These are phyloP conservation scores for Sinelater perroti DNA, from an alignment of 2,888 invertebrate genomes.

Conservation along the genomic window DNA sequence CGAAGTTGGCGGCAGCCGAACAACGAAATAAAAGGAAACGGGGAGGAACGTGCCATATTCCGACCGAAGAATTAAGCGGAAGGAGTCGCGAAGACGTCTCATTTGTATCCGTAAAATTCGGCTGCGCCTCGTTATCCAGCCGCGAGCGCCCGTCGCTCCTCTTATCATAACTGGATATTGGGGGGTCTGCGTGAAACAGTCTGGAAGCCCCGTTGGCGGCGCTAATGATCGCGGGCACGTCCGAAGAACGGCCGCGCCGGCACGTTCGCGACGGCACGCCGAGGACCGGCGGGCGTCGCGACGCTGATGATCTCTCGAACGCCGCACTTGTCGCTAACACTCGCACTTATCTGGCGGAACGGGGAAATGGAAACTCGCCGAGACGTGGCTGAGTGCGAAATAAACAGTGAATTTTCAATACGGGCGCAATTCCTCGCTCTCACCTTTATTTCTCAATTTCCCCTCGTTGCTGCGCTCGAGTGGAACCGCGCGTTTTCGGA, in stretches of 20 bases:
- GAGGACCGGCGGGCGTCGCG: constrained; percentile 14
- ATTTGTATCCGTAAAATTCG: too few relatives aligned
- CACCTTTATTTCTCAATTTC: constrained; percentile 10
- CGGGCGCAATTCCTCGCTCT: constrained; percentile 12
- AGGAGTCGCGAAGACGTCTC: neutral
- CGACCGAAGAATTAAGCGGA: too few relatives aligned
- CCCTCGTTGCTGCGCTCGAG: neutral
- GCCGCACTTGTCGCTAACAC: constrained; percentile 27
- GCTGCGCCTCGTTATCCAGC: too few relatives aligned
- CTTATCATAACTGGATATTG: constrained; percentile 7
- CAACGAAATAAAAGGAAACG: neutral
- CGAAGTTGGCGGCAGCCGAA: neutral
- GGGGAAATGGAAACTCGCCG: constrained; percentile 21
- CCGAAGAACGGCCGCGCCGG: constrained; percentile 16
- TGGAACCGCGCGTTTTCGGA: constrained; percentile 15
- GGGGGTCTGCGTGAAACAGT: constrained; percentile 10
- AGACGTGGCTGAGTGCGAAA: constrained; percentile 14
- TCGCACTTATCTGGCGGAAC: constrained; percentile 23
- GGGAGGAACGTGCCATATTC: neutral
- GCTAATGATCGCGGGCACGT: constrained; percentile 27
- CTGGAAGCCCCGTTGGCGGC: constrained; percentile 12
- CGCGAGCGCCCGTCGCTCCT: constrained; percentile 7
- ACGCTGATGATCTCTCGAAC: constrained; percentile 28
- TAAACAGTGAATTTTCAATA: constrained; percentile 27
- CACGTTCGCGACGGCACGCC: constrained; percentile 17